These are phyloP conservation scores for Gastracanthus pulcherrimus DNA, from an alignment of 2,888 invertebrate genomes.

Conservation along the genomic window DNA sequence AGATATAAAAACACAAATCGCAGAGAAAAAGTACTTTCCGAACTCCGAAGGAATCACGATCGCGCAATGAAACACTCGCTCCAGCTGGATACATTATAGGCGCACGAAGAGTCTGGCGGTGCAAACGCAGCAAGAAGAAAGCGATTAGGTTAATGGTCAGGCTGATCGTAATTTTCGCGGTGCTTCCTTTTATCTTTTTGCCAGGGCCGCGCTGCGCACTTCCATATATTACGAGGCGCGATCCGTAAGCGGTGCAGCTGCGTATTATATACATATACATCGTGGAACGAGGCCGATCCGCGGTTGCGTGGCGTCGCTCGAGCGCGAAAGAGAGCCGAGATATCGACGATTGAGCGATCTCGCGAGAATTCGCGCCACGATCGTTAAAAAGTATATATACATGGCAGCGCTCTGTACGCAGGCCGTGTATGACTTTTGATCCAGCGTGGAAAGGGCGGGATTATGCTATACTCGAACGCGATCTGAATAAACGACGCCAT, in stretches of 20 bases:
- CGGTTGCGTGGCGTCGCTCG: neutral
- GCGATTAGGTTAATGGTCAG: slow-evolving; percentile 59
- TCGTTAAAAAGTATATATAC: slow-evolving; percentile 7
- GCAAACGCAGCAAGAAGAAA: slow-evolving; percentile 62
- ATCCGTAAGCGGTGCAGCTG: neutral
- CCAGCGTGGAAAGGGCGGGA: too few relatives aligned
- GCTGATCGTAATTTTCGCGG: slow-evolving; percentile 39
- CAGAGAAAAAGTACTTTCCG: too few relatives aligned
- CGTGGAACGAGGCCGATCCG: neutral
- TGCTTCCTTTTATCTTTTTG: slow-evolving; percentile 33
- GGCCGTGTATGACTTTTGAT: slow-evolving; percentile 12
- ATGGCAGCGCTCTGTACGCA: neutral
- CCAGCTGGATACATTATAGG: slow-evolving; percentile 15
- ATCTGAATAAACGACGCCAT: too few relatives aligned
- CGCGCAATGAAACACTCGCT: slow-evolving; percentile 22
- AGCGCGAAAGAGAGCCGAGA: slow-evolving; percentile 3
- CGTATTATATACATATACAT: neutral
- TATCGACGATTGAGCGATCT: slow-evolving; percentile 18
- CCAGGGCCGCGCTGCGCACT: neutral
- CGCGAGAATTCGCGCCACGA: slow-evolving; percentile 4
- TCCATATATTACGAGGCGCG: too few relatives aligned
- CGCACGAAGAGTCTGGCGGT: slow-evolving; percentile 43
- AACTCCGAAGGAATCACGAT: slow-evolving; percentile 37
- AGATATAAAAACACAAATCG: too few relatives aligned
- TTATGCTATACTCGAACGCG: slow-evolving; percentile 2